Conservation (phyloP, 2,113 vertebrate species). For the Polypterus bichir region DNA sequence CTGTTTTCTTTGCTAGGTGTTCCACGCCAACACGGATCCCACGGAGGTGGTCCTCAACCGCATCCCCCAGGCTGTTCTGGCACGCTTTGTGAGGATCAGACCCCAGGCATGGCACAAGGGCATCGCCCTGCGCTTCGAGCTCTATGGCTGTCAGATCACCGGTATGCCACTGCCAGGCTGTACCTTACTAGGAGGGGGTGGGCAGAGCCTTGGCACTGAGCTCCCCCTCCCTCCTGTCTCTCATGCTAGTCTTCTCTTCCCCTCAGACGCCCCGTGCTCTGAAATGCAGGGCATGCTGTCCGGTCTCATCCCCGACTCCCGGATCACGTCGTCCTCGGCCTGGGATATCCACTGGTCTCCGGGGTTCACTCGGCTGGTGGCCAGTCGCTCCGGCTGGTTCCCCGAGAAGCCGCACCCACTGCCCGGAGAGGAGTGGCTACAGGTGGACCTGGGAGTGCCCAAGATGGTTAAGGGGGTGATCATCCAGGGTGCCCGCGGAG, state of each 20-base stretch:
- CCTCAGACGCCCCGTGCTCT: slow-evolving; percentile 82
- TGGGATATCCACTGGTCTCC: slow-evolving; percentile 84
- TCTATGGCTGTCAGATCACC: slow-evolving; percentile 90
- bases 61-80: slow-evolving; percentile 76
- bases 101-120: slow-evolving; percentile 86
- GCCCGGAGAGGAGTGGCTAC: slow-evolving; percentile 87
- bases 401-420: slow-evolving; percentile 71
- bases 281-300: slow-evolving; percentile 92
- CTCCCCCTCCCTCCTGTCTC: background rate
- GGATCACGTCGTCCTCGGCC: slow-evolving; percentile 85
- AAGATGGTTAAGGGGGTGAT: slow-evolving; percentile 82
- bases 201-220: slow-evolving; percentile 1
- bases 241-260: slow-evolving; percentile 9
- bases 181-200: background rate
- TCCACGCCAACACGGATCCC: slow-evolving; percentile 78
- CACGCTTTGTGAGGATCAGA: slow-evolving; percentile 77
- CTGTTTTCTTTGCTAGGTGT: slow-evolving; percentile 49
- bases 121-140: slow-evolving; percentile 81
- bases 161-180: slow-evolving; percentile 39
- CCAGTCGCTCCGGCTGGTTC: slow-evolving; percentile 90
- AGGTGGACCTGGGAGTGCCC: slow-evolving; percentile 72
- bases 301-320: slow-evolving; percentile 76
- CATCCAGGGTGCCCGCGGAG: slow-evolving; percentile 84
- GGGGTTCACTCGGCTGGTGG: slow-evolving; percentile 77
- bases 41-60: slow-evolving; percentile 86